These are phyloP conservation scores for Eristalinus aeneus DNA, from an alignment of 2,888 invertebrate species.

Conservation along the genomic window DNA sequence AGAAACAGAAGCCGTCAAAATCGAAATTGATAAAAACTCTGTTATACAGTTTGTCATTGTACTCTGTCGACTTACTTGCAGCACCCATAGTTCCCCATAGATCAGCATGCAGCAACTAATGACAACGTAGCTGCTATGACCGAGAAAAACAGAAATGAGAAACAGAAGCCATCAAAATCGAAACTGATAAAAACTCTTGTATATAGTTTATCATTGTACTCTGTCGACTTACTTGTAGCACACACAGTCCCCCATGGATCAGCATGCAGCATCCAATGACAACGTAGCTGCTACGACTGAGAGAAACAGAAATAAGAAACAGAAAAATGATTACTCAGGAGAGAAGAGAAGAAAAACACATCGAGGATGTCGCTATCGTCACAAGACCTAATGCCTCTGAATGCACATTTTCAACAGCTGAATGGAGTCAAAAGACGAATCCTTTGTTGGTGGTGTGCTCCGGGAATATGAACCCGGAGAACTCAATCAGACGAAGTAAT, in stretches of 20 bases:
- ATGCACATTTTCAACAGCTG: constrained; percentile 61
- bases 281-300: not conserved
- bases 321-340: not conserved
- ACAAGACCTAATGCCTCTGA: constrained; percentile 50
- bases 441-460: constrained; percentile 4
- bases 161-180: too few species aligned
- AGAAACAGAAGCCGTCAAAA: too few species aligned
- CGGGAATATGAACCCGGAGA: not conserved
- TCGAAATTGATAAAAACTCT: too few species aligned
- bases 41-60: too few species aligned
- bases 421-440: constrained; percentile 47
- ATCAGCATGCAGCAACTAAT: too few species aligned
- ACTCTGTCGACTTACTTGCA: too few species aligned
- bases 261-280: not conserved
- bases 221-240: not conserved
- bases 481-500: constrained; percentile 62
- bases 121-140: too few species aligned
- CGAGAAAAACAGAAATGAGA: too few species aligned
- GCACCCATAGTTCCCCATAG: too few species aligned
- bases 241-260: not conserved
- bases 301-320: constrained; percentile 3
- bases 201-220: too few species aligned
- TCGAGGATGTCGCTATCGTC: constrained; percentile 37
- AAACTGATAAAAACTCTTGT: too few species aligned
- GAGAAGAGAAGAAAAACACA: constrained; percentile 2